Conservation (phyloP, 1,140 invertebrate species). For the Danaus plexippus region DNA sequence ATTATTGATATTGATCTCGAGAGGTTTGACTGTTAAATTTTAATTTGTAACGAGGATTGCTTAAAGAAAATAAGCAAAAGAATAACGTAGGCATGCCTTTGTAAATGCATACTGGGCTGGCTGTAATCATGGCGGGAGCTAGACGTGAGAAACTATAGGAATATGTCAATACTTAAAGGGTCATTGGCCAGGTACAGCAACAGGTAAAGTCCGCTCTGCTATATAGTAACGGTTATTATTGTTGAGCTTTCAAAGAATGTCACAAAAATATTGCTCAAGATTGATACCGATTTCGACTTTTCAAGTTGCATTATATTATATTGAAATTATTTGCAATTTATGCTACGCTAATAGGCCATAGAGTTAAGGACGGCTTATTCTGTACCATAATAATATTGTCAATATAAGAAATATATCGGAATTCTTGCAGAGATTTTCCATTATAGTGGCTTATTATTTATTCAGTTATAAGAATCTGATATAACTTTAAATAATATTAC, state of each 20-base stretch:
- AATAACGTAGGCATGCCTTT: slow-evolving; percentile 22
- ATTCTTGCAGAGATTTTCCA: no score
- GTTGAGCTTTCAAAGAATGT: slow-evolving; percentile 5
- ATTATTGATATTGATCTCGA: neutral
- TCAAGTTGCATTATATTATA: no score
- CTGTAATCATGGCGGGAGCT: slow-evolving; percentile 49
- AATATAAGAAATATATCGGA: no score
- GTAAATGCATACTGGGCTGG: slow-evolving; percentile 31
- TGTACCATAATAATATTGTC: no score
- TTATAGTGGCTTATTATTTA: no score
- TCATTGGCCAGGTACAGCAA: slow-evolving; percentile 59
- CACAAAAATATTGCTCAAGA: no score
- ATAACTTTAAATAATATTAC: no score
- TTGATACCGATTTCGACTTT: no score
- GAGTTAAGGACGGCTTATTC: no score
- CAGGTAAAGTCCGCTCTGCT: slow-evolving; percentile 44
- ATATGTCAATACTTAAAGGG: slow-evolving; percentile 68
- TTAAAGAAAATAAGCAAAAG: slow-evolving; percentile 14
- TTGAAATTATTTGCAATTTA: no score
- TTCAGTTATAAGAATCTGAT: no score
- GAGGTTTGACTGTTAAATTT: neutral
- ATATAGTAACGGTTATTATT: slow-evolving; percentile 51
- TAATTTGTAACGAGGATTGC: slow-evolving; percentile 6
- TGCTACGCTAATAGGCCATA: no score
- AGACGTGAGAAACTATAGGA: slow-evolving; percentile 68